Percentiles rank a stretch among this genome's conserved stretches.
Conservation (phyloP, 2,888 invertebrate genomes). For the Dicycla oo region DNA sequence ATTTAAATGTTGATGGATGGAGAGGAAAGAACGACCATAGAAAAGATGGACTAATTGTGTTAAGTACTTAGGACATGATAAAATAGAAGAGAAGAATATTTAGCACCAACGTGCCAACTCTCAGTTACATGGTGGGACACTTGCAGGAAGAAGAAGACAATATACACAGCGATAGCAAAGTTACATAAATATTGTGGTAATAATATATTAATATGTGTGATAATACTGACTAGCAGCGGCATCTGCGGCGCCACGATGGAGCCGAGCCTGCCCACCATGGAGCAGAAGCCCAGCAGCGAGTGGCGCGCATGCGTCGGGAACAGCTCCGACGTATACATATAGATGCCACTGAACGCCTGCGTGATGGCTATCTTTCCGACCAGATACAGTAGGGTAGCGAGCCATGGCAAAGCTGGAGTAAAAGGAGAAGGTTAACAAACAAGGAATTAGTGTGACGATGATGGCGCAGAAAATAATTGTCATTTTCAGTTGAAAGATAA, state of each 20-base stretch:
- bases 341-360: conserved; percentile 92
- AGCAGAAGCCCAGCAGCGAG: conserved; percentile 92
- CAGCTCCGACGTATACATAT: conserved; percentile 93
- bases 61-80: too few relatives aligned
- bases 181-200: neutral
- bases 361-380: conserved; percentile 93
- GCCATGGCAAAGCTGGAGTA: conserved; percentile 79
- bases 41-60: neutral
- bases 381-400: conserved; percentile 88
- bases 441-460: neutral
- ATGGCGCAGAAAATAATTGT: neutral
- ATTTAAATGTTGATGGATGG: neutral
- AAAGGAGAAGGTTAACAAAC: neutral
- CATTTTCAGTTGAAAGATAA: neutral
- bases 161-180: neutral
- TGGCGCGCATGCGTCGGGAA: conserved; percentile 94
- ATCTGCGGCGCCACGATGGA: conserved; percentile 94
- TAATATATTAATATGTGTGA: neutral
- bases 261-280: conserved; percentile 94
- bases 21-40: neutral
- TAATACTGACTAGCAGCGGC: conserved; percentile 89
- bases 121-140: too few relatives aligned
- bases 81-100: too few relatives aligned
- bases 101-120: neutral
- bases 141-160: neutral